Evolutionary conservation across 2,797 vertebrate genomes (phyloP).

Genomic region (Gymnothorax javanicus): DNA sequence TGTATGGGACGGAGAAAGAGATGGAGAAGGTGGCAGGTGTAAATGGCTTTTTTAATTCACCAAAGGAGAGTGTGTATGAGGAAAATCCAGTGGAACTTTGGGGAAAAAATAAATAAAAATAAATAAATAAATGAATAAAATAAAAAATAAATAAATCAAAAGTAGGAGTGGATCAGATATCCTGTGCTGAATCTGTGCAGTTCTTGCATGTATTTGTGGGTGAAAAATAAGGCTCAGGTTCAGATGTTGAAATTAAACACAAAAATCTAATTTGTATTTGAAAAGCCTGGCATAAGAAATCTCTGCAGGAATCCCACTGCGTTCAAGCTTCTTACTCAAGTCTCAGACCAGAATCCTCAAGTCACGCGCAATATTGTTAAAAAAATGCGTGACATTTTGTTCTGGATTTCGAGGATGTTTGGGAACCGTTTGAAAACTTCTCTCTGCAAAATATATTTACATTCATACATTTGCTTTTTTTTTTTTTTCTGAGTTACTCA

Average conservation of each 20-base stretch:
- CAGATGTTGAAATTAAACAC: not conserved
- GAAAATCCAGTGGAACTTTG: too few relatives aligned
- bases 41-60: not conserved
- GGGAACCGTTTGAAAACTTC: not conserved
- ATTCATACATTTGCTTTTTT: not conserved
- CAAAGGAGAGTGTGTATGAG: too few relatives aligned
- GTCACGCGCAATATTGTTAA: not conserved
- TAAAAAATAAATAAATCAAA: not conserved
- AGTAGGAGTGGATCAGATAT: not conserved
- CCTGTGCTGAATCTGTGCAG: not conserved
- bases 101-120: too few relatives aligned
- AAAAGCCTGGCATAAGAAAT: not conserved
- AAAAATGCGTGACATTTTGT: not conserved
- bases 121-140: not conserved
- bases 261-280: not conserved
- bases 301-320: not conserved
- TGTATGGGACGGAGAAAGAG: not conserved
- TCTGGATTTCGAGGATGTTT: not conserved
- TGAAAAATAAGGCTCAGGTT: not conserved
- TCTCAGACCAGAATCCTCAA: not conserved
- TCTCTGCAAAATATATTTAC: not conserved
- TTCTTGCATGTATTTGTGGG: not conserved
- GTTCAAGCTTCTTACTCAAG: not conserved
- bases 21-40: too few relatives aligned
- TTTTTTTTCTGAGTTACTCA: not conserved